Percentiles rank a stretch among this genome's conserved stretches.
Evolutionary conservation across 1,140 invertebrate genomes (phyloP).

Genomic region (Pseudachorutes palmiensis): DNA sequence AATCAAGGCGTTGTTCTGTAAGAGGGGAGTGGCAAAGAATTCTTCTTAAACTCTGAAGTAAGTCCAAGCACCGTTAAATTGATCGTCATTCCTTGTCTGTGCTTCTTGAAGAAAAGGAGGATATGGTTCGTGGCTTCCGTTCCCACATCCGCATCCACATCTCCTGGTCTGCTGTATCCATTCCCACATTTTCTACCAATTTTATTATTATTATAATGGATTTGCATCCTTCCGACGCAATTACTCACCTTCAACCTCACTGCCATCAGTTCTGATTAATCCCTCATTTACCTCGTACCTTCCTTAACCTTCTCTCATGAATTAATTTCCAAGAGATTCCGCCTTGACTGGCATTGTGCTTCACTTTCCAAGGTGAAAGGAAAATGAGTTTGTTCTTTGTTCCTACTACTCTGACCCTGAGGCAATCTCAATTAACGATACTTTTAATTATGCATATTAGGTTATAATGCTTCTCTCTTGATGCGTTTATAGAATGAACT

Average conservation of each 20-base stretch:
- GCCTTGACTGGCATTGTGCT: too few relatives aligned
- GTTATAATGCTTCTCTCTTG: too few relatives aligned
- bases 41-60: neutral
- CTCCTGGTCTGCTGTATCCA: too few relatives aligned
- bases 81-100: neutral
- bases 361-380: neutral
- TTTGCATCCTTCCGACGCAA: constrained; percentile 4
- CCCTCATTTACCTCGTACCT: neutral
- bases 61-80: constrained; percentile 7
- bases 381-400: neutral
- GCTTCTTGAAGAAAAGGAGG: neutral
- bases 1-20: neutral
- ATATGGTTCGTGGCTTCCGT: neutral
- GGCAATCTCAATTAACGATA: neutral
- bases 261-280: constrained; percentile 2
- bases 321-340: neutral
- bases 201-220: constrained; percentile 15
- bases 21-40: neutral
- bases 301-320: neutral
- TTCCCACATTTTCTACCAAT: neutral
- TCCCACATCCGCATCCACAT: too few relatives aligned
- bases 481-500: too few relatives aligned
- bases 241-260: neutral
- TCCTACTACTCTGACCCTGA: neutral
- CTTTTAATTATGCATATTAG: neutral